Evolutionary conservation across 2,797 vertebrate species (phyloP).

Genomic region (Gila robusta): DNA sequence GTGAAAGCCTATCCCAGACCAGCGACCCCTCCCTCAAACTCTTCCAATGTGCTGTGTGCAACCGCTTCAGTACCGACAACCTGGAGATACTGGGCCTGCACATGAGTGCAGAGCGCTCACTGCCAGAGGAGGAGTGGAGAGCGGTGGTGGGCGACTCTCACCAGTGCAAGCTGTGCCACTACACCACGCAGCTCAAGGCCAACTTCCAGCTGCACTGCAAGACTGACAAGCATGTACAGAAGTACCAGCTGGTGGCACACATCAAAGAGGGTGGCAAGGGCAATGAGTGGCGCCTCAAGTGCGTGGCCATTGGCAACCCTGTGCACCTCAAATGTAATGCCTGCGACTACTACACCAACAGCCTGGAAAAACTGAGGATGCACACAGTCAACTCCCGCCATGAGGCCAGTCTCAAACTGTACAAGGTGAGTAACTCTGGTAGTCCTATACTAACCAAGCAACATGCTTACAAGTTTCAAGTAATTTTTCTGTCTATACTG

Average conservation of each 20-base stretch:
- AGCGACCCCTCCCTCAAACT: constrained; percentile 98
- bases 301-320: constrained; percentile 97
- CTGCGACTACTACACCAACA: constrained; percentile 99
- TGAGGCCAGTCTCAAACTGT: constrained; percentile 97
- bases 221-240: constrained; percentile 98
- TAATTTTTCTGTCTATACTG: not conserved
- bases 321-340: constrained; percentile 99
- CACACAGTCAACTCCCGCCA: constrained; percentile 97
- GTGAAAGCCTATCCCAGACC: constrained; percentile 96
- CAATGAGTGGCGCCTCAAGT: constrained; percentile 98
- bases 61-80: constrained; percentile 98
- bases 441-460: not conserved
- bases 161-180: constrained; percentile 98
- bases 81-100: constrained; percentile 97
- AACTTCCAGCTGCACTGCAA: constrained; percentile 99
- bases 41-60: constrained; percentile 98
- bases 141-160: constrained; percentile 95
- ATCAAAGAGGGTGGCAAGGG: constrained; percentile 99
- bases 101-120: constrained; percentile 93
- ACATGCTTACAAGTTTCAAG: not conserved
- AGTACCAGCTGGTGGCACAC: constrained; percentile 98
- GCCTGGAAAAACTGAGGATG: constrained; percentile 96
- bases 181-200: constrained; percentile 98
- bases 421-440: constrained; percentile 87
- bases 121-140: constrained; percentile 98